These are phyloP conservation scores for Gari tellinella DNA, from an alignment of 2,888 invertebrate species.

Conservation along the genomic window DNA sequence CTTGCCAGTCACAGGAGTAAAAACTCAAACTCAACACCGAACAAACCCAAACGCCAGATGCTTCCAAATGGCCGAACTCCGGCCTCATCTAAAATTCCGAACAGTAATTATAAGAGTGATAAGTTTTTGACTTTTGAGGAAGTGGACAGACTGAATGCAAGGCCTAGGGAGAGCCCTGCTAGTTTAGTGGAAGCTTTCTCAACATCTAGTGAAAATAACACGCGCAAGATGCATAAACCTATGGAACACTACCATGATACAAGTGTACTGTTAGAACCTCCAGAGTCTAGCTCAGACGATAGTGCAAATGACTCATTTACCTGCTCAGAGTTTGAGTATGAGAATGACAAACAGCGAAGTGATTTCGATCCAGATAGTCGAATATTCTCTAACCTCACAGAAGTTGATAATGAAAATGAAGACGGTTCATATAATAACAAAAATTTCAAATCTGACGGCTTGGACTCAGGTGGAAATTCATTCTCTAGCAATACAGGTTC, in stretches of 20 bases:
- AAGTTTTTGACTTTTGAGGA: conserved; percentile 92
- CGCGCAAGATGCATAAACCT: conserved; percentile 56
- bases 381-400: conserved; percentile 86
- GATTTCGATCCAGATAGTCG: conserved; percentile 86
- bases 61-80: conserved; percentile 60
- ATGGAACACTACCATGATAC: conserved; percentile 76
- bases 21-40: conserved; percentile 70
- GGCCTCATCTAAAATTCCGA: conserved; percentile 38
- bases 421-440: conserved; percentile 68
- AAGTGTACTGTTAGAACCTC: conserved; percentile 82
- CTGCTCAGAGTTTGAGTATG: conserved; percentile 98
- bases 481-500: conserved; percentile 92
- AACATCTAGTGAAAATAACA: conserved; percentile 87
- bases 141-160: conserved; percentile 94
- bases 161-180: conserved; percentile 93
- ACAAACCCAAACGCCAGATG: conserved; percentile 61
- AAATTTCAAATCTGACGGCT: conserved; percentile 89
- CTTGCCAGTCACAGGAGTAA: conserved; percentile 78
- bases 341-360: conserved; percentile 87
- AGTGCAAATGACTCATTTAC: conserved; percentile 98
- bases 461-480: conserved; percentile 97
- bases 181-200: conserved; percentile 97
- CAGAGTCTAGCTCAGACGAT: conserved; percentile 89
- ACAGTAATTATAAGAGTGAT: conserved; percentile 59
- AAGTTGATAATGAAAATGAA: conserved; percentile 80